Base-by-base conservation (phyloP, 2,113 vertebrate genomes). In the Panthera tigris region DNA sequence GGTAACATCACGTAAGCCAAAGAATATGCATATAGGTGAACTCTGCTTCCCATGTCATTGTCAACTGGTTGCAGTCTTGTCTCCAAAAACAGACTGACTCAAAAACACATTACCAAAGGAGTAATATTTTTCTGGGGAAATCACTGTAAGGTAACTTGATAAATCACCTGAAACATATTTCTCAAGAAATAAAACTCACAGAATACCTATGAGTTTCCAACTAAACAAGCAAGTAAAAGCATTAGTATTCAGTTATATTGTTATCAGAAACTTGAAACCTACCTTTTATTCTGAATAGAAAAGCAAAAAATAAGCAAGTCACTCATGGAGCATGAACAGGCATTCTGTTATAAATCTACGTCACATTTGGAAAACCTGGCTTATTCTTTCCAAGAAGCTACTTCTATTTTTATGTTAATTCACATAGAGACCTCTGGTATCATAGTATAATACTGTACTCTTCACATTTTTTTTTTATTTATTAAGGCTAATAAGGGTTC, bases 401-500 rank as follows among this genome's bases (percentile, higher is more conserved):
- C 57, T 96, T 87, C 69, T 12, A 61, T 3, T 45, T 27, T 57
- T 88, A 55, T 36, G 9, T 23, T 36, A 91, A 21, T 93, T 97
- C 74, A 90, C 45, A 87, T 41, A 73, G 79, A 83, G 13, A 87
- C 36, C 29, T 81, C 66, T 69, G 94, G 55, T 93, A 18, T 0
- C 78, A 45, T 85, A 69, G 39, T 23, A 79, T 1, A 6, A 5
- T 57, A 68, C 52, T 52, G 11, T 76, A 82, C 36, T 61, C 61
- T 50, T 91, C 41, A 55, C 19, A 52, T 88, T 91, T 87, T 79
- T 88, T 91, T 87, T 79, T 97, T 39, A 86, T 23, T 92, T 97
- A 96, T 82, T 52, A 93, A 90, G 65, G 91, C 7, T 63, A 80
- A 74, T 73, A 68, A 73, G 2, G 3, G 74, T 91, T 15, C 45